Base-by-base conservation (phyloP, 2,797 vertebrate species). In the Squalus acanthias region DNA sequence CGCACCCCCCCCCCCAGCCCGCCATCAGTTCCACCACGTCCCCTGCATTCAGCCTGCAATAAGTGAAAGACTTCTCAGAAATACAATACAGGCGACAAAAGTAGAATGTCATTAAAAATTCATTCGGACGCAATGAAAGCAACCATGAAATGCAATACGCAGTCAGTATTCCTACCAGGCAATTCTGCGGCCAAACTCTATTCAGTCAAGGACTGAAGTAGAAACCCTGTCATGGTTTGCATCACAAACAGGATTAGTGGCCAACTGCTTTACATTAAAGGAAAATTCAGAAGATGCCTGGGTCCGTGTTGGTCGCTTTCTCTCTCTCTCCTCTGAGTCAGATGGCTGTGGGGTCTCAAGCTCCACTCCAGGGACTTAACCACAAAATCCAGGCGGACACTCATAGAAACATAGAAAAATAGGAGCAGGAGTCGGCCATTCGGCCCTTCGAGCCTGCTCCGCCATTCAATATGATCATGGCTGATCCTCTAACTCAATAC, bases 51-150 rank as follows among this genome's bases (percentile, higher is more conserved):
- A 95, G 12, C 26, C 29, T 22, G 69, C 50, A 33, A 76, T 15
- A 95, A 95, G 50, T 57, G 39, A 74, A 95, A 76, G 94, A 4
- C 72, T 76, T 95, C 70, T 53, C 26, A 95, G 94, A 57, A 57
- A 95, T 22, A 76, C 50, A 76, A 95, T 95, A 57, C 50, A 72
- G 70, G 94, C 26, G 50, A 53, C 46, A 39, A 76, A 74, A 95
- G 70, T 50, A 20, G 94, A 95, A 95, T 3, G 50, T 95, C 76
- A 95, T 95, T 95, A 95, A 53, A 95, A 95, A 95, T 95, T 95
- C 70, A 95, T 95, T 95, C 50, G 50, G 29, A 72, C 5, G 12
- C 70, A 57, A 53, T 72, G n/a, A 95, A 76, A 57, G 93, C 67
- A 72, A 50, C 93, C 93, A 53, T 72, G 93, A 95, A 95, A 95